Base-by-base conservation (phyloP, 1,140 invertebrate genomes). In the Plodia interpunctella region DNA sequence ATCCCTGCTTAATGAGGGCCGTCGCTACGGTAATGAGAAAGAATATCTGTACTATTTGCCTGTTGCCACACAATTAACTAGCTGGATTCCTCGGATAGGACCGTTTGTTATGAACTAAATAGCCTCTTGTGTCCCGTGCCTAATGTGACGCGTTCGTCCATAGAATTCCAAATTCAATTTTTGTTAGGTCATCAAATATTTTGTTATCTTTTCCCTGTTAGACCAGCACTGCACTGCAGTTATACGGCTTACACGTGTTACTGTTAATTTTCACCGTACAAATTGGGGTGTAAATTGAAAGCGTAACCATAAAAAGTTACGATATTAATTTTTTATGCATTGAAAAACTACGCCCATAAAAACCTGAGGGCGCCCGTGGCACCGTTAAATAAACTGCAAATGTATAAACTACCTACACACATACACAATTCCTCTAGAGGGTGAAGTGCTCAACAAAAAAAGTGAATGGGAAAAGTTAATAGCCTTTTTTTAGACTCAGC, bases 341-440 rank as follows among this genome's bases (percentile, higher is more conserved):
- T 51, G 51, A 62, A 66, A 63, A 67, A 61, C 63, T 70, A 71
- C 53, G 55, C 32, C 49, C 60, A 51, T 65, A 63, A 61, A 62
- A 67, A 55, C 38, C 15, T 61, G 19, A 59, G 59, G 66, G 63
- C 44, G 57, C 57, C 59, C 56, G 50, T 28, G 60, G 51, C 32
- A 62, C 61, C 70, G 68, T 72, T 77, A 70, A 72, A 70, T 69
- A 65, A 74, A 72, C 68, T 64, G 62, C 56, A 67, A 61, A 59
- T 53, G 63, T 63, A 73, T 68, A 74, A 69, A 72, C 32, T 67
- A 67, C 62, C n/a, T n/a, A n/a, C n/a, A n/a, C n/a, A n/a, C n/a
- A n/a, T n/a, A n/a, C n/a, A 2, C 58, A 63, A 32, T 57, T 65
- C 57, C 53, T 65, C 52, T 53, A 63, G 62, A 63, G 63, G 61